Evolutionary conservation across 2,888 invertebrate genomes (phyloP), one percentile per base, ranked within the genome.

Genomic region (Campoletis raptor): DNA sequence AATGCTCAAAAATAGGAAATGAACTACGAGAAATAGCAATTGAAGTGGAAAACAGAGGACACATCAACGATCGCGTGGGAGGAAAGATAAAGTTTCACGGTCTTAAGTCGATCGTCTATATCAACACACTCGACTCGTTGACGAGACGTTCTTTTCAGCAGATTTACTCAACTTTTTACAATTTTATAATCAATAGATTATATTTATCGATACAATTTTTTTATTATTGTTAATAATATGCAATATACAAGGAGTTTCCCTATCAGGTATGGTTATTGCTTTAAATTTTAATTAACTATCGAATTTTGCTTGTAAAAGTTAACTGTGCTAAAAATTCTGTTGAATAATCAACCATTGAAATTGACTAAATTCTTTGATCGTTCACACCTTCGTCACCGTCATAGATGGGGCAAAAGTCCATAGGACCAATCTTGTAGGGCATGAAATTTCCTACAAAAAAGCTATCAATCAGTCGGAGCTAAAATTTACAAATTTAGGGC

Each of bases 41-140:
- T n/a, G 4, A 24, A 15, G 36, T 24, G 61, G 72, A 40, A 40
- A 61, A 61, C 10, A 8, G 64, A n/a, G 15, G 18, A 8, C 12
- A 15, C 40, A 30, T 12, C 21, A 18, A 30, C 52, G 48, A 54
- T 73, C 48, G 48, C 30, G 64, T 80, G 80, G 70, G 64, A 85
- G 72, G 64, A 52, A 48, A 74, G 76, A 72, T 40, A 76, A 76
- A 24, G 48, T 57, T 69, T n/a, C 74, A 69, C 37, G 61, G 69
- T 74, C 83, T 54, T 69, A n/a, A 12, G 37, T 67, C 78, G 30
- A 45, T 67, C 24, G 73, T 74, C 6, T 57, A 40, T 45, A 40
- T 45, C 37, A 54, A 57, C 21, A 30, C 74, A 76, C 69, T 76
- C 70, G 74, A 76, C 70, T 66, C 37, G 15, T 67, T 40, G 40